These are phyloP conservation scores for Limnephilus auricula DNA, from an alignment of 2,888 invertebrate genomes.

Conservation along the genomic window DNA sequence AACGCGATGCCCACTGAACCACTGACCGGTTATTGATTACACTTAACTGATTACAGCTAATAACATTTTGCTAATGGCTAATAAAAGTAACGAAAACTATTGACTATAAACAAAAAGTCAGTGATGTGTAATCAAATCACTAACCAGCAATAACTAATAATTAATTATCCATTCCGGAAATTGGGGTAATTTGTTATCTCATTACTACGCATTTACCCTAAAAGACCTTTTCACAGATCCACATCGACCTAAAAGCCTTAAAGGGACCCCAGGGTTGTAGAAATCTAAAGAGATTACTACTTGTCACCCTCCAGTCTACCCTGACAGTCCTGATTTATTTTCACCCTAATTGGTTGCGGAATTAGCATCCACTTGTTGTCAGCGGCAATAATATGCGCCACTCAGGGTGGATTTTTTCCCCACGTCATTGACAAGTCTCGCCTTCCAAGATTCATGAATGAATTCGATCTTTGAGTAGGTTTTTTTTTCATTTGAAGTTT, in stretches of 20 bases:
- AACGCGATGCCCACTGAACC: too few relatives aligned
- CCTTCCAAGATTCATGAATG: conserved; percentile 25
- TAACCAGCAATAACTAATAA: too few relatives aligned
- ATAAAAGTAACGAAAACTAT: too few relatives aligned
- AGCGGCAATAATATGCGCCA: conserved; percentile 35
- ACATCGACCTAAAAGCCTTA: background rate
- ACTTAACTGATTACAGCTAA: too few relatives aligned
- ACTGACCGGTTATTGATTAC: too few relatives aligned
- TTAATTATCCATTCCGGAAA: too few relatives aligned
- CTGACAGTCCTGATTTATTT: conserved; percentile 55
- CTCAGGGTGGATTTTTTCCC: background rate
- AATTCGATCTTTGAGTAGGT: conserved; percentile 17
- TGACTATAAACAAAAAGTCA: too few relatives aligned
- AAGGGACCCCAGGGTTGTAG: background rate
- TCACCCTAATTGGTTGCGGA: conserved; percentile 59
- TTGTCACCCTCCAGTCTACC: background rate
- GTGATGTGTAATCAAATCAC: too few relatives aligned
- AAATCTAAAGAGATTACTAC: background rate
- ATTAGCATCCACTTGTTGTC: conserved; percentile 59
- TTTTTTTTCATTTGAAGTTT: background rate
- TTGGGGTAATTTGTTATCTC: too few relatives aligned
- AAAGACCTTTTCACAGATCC: too few relatives aligned
- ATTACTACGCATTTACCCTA: too few relatives aligned
- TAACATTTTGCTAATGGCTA: too few relatives aligned
- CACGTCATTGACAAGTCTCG: conserved; percentile 20